Base-by-base conservation (phyloP, 2,113 vertebrate species). In the Pithys albifrons region DNA sequence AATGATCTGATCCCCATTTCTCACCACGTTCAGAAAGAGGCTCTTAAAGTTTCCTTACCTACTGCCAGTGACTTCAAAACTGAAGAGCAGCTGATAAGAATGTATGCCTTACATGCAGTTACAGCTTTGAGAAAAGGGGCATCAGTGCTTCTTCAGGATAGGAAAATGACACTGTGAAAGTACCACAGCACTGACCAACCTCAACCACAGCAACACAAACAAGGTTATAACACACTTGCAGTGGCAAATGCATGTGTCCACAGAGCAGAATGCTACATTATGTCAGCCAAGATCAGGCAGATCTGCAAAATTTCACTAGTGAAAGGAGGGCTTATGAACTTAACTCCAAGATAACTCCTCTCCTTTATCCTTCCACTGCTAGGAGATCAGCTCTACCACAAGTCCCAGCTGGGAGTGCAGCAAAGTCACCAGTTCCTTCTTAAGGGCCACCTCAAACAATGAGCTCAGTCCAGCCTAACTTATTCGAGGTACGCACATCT, bases 401-500 rank as follows among this genome's bases (percentile, higher is more conserved):
- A 17, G 23, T 46, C 46, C 25, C 64, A 85, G 16, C 8, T 58
- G 19, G 11, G 33, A 86, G 29, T 1, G 1, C n/a, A 85, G n/a
- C 17, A 81, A 79, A 58, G 13, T 45, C 66, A 79, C 37, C n/a
- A 69, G 35, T 9, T 49, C 17, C 29, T 78, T 91, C 41, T 13
- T 14, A 35, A 49, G 28, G 31, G 35, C 45, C 3, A 1, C 76
- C 43, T 14, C 57, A 79, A 85, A 61, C 25, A 48, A 19, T 1
- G 20, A 94, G 58, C 57, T 91, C 49, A 52, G 48, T 43, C 52
- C 65, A 93, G 39, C 39, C 37, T 15, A 27, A 25, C 39, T 75
- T 48, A 48, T 6, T 71, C 22, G 43, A 89, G 64, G 39, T 27
- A 43, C 0, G 0, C 0, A 6, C 25, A 59, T 14, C 59, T 46